phyloP scores from a whole-genome alignment of 1,140 invertebrate genomes.

The Drosophila gunungcola region DNA sequence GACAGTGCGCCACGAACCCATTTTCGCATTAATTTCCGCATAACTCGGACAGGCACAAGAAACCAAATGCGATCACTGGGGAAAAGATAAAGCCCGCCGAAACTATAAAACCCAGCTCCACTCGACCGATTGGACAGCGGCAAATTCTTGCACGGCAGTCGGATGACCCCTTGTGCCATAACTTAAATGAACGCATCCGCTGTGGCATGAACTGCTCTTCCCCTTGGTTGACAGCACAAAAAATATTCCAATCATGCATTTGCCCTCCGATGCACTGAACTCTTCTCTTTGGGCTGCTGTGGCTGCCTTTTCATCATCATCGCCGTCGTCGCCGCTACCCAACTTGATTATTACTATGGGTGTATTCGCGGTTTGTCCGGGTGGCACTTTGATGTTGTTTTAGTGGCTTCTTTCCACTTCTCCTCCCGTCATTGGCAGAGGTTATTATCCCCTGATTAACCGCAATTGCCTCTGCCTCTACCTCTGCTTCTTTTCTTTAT shows the following conservation, averaged over 20 bases:
- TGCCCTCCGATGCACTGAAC: constrained; percentile 40
- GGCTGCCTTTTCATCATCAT: constrained; percentile 23
- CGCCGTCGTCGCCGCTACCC: constrained; percentile 13
- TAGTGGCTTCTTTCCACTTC: constrained; percentile 43
- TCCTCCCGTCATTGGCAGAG: constrained; percentile 33
- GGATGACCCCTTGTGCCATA: constrained; percentile 23
- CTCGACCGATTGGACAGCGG: constrained; percentile 5
- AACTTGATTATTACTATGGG: constrained; percentile 38
- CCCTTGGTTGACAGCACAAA: constrained; percentile 12
- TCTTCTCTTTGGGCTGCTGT: constrained; percentile 10
- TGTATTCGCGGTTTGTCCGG: constrained; percentile 28
- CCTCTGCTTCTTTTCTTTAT: constrained; percentile 4
- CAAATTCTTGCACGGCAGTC: constrained; percentile 22
- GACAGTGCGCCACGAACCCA: constrained; percentile 25
- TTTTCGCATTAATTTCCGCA: constrained; percentile 73
- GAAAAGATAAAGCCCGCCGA: constrained; percentile 1
- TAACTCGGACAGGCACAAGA: constrained; percentile 36
- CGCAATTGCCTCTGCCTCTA: constrained; percentile 41
- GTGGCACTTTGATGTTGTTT: constrained; percentile 65
- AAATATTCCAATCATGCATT: constrained; percentile 43
- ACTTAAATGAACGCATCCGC: constrained; percentile 52
- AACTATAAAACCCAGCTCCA: constrained; percentile 9
- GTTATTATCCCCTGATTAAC: constrained; percentile 73
- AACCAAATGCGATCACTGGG: not conserved
- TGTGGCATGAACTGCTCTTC: constrained; percentile 17